Evolutionary conservation across 2,797 vertebrate species (phyloP).

Genomic region (Lagodon rhomboides): DNA sequence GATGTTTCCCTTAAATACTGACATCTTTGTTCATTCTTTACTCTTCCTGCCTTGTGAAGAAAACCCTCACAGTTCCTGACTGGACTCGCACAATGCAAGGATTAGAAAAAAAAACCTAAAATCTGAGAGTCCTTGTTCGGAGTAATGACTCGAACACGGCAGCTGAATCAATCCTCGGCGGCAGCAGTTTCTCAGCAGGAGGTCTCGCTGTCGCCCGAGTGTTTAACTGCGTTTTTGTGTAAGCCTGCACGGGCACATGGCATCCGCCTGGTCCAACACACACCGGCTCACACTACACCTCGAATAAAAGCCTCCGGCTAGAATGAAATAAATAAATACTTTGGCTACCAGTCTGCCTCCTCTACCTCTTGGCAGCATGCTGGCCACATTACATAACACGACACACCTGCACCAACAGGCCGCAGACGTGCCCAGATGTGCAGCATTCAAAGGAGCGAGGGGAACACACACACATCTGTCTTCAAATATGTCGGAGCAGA

Average conservation of each 20-base stretch:
- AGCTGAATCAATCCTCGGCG: constrained; percentile 21
- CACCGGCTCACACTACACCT: neutral
- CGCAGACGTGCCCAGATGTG: constrained; percentile 40
- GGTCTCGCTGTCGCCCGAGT: neutral
- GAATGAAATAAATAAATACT: constrained; percentile 40
- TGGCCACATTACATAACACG: constrained; percentile 26
- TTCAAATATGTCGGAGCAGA: constrained; percentile 57
- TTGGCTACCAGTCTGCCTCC: constrained; percentile 20
- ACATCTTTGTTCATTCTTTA: neutral
- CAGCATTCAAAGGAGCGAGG: constrained; percentile 8
- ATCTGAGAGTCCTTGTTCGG: neutral
- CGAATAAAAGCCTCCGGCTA: constrained; percentile 20
- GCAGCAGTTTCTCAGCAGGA: constrained; percentile 33
- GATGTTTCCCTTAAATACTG: too few species aligned
- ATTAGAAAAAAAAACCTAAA: neutral
- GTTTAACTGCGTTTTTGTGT: constrained; percentile 17
- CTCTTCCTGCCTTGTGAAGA: neutral
- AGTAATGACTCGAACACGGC: constrained; percentile 8
- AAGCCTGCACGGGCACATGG: constrained; percentile 2
- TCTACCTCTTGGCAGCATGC: constrained; percentile 30
- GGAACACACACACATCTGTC: constrained; percentile 20
- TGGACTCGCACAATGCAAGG: neutral
- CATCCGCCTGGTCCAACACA: constrained; percentile 12
- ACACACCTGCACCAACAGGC: neutral
- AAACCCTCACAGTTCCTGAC: neutral